Conservation (phyloP, 1,140 invertebrate species). For the Doryteuthis pealeii region DNA sequence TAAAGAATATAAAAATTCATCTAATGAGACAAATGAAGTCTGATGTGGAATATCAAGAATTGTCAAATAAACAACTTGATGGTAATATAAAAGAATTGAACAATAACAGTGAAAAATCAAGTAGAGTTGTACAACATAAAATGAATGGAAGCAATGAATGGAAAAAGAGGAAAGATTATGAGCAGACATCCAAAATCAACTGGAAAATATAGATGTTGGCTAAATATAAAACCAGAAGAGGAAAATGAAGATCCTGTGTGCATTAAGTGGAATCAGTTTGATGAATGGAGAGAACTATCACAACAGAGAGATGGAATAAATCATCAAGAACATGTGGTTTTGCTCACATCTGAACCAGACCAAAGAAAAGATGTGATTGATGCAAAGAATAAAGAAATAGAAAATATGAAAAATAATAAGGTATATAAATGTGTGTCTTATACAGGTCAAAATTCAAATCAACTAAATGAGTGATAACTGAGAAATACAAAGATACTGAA, state of each 20-base stretch:
- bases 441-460: too few relatives aligned
- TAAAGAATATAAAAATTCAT: too few relatives aligned
- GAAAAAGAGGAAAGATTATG: background rate
- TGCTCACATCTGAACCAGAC: too few relatives aligned
- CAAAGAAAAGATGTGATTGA: too few relatives aligned
- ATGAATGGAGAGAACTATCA: background rate
- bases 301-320: background rate
- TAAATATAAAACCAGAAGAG: background rate
- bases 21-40: too few relatives aligned
- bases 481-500: too few relatives aligned
- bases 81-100: too few relatives aligned
- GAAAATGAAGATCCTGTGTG: background rate
- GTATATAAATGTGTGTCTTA: background rate
- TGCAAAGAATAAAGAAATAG: background rate
- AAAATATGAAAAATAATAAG: too few relatives aligned
- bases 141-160: background rate
- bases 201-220: background rate
- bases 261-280: background rate
- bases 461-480: too few relatives aligned
- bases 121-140: background rate
- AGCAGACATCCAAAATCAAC: background rate
- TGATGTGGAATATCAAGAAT: too few relatives aligned
- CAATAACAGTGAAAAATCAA: too few relatives aligned
- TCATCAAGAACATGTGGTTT: background rate
- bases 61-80: too few relatives aligned